phyloP scores from a whole-genome alignment of 2,113 vertebrate genomes.

The Corydoras maculifer region DNA sequence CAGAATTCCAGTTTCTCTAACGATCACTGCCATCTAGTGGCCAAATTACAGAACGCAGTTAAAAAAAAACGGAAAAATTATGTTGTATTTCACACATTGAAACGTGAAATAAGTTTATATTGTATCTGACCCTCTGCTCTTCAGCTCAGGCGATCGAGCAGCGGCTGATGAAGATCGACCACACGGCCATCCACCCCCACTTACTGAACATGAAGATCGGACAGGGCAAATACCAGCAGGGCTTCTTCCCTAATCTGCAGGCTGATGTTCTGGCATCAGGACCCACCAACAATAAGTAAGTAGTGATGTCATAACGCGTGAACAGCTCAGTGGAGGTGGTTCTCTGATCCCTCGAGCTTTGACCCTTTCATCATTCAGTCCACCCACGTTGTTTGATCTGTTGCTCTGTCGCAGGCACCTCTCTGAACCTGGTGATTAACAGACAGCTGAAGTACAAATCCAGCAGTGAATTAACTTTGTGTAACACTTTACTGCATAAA shows the following conservation, averaged over 20 bases:
- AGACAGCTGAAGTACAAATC: neutral
- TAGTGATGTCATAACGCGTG: too few relatives aligned
- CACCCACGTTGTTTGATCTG: neutral
- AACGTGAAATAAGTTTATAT: too few relatives aligned
- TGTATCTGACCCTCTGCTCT: conserved; percentile 34
- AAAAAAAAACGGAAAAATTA: too few relatives aligned
- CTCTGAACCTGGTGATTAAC: conserved; percentile 9
- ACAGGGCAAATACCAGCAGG: conserved; percentile 90
- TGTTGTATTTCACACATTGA: too few relatives aligned
- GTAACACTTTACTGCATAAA: too few relatives aligned
- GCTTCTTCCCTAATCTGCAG: conserved; percentile 91
- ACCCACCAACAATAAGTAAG: conserved; percentile 91
- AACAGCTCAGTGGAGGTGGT: too few relatives aligned
- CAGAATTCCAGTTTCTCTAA: too few relatives aligned
- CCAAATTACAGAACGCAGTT: too few relatives aligned
- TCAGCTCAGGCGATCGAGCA: conserved; percentile 85
- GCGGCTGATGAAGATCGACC: conserved; percentile 87
- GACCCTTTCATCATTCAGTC: neutral
- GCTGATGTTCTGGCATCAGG: conserved; percentile 82
- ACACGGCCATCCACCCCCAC: conserved; percentile 93
- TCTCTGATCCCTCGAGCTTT: neutral
- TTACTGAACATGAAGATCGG: conserved; percentile 97
- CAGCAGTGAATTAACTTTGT: too few relatives aligned
- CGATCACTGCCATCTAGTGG: too few relatives aligned
- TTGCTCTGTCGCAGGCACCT: neutral